A percentile compares a stretch with the other conserved stretches of the same genome.
Evolutionary conservation across 1,140 invertebrate species (phyloP).

Genomic region (Diorhabda elongata): DNA sequence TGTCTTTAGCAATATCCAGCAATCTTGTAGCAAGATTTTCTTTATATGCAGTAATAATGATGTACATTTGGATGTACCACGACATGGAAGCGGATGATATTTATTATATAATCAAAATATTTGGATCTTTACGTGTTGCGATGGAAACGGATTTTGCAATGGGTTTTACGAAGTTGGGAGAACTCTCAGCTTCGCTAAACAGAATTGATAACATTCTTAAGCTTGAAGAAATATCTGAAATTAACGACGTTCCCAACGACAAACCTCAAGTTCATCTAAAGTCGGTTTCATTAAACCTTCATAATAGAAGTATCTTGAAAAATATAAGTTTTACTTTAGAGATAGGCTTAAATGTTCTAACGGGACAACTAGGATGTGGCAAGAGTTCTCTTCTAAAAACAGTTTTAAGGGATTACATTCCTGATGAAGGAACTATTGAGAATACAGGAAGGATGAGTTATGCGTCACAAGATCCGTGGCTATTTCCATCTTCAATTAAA

Average conservation of each 20-base stretch:
- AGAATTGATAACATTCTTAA: conserved; percentile 32
- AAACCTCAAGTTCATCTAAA: conserved; percentile 22
- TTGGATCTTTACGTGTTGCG: conserved; percentile 18
- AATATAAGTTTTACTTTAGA: conserved; percentile 22
- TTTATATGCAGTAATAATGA: conserved; percentile 24
- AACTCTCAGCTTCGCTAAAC: conserved; percentile 37
- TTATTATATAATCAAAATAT: conserved; percentile 26
- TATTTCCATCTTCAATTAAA: conserved; percentile 58
- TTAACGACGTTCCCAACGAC: conserved; percentile 5
- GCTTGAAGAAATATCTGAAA: conserved; percentile 25
- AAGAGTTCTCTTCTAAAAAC: conserved; percentile 72
- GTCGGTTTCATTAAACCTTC: conserved; percentile 33
- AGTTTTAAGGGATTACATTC: conserved; percentile 67
- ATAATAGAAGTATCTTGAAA: conserved; percentile 50
- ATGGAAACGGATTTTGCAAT: conserved; percentile 21
- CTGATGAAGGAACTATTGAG: conserved; percentile 51
- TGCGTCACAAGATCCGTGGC: conserved; percentile 75
- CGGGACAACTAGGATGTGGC: conserved; percentile 76
- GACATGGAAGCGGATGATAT: conserved; percentile 23
- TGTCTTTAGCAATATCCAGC: conserved; percentile 17
- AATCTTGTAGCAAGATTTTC: conserved; percentile 23
- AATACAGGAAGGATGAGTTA: conserved; percentile 67
- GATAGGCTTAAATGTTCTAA: conserved; percentile 62
- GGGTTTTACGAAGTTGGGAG: conserved; percentile 54
- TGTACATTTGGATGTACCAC: conserved; percentile 21